A percentile compares a stretch with the other conserved stretches of the same genome.
Evolutionary conservation across 53 echinoderm and acorn worm species (phyloP).

Genomic region (Actinopyga echinites): DNA sequence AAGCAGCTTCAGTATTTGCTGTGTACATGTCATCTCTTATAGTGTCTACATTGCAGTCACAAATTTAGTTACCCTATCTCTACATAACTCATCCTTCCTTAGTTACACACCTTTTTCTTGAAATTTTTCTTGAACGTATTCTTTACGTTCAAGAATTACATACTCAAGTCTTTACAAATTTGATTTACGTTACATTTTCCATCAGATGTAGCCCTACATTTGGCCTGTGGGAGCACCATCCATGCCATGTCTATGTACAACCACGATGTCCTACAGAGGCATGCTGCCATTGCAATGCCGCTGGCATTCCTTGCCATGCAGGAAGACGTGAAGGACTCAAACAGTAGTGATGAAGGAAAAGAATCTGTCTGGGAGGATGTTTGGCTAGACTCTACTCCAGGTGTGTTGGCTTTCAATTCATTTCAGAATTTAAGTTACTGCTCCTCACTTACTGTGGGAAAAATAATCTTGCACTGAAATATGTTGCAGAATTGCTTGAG

Average conservation of each 20-base stretch:
- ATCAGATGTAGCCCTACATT: conserved; percentile 73
- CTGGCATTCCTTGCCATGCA: conserved; percentile 98
- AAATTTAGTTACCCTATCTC: too few relatives aligned
- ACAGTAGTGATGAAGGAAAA: conserved; percentile 53
- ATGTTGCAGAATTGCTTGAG: too few relatives aligned
- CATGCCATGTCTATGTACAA: conserved; percentile 81
- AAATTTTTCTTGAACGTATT: too few relatives aligned
- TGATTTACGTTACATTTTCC: background rate
- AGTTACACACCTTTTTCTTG: too few relatives aligned
- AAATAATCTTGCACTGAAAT: background rate
- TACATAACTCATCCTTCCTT: too few relatives aligned
- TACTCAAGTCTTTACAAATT: too few relatives aligned
- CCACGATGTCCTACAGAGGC: conserved; percentile 81
- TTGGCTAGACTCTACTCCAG: conserved; percentile 95
- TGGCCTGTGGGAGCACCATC: conserved; percentile 77
- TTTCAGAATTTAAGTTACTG: background rate
- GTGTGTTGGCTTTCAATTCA: too few relatives aligned
- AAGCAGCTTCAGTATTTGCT: too few relatives aligned
- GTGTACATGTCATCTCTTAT: too few relatives aligned
- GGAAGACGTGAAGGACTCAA: conserved; percentile 60
- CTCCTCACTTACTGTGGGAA: too few relatives aligned
- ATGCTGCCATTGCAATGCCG: conserved; percentile 77
- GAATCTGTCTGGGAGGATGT: conserved; percentile 96
- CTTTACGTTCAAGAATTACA: too few relatives aligned
- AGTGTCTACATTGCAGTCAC: too few relatives aligned